Evolutionary conservation across 37 sponge, comb jelly and placozoan species (phyloP).

Genomic region (Haliclona indistincta): DNA sequence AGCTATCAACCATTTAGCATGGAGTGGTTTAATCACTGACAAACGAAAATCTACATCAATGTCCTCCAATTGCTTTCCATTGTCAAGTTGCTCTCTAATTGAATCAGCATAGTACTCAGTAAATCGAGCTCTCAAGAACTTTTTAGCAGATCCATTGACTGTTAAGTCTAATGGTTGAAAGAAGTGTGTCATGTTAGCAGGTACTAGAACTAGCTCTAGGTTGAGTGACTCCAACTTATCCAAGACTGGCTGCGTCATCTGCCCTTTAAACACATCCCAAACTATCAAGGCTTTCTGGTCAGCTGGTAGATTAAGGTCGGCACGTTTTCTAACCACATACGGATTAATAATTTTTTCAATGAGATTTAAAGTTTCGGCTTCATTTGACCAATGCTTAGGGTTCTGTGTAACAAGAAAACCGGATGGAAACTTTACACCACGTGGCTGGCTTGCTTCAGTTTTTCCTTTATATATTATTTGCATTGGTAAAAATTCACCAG

Average conservation of each 20-base stretch:
- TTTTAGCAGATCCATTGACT: conserved; percentile 43
- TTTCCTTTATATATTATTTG: conserved; percentile 53
- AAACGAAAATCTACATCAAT: conserved; percentile 29
- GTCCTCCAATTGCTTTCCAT: conserved; percentile 26
- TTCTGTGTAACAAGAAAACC: conserved; percentile 39
- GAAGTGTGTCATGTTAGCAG: conserved; percentile 42
- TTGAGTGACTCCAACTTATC: conserved; percentile 5
- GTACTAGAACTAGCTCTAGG: conserved; percentile 28
- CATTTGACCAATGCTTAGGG: conserved; percentile 53
- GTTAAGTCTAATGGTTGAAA: conserved; percentile 44
- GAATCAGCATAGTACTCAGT: conserved; percentile 21
- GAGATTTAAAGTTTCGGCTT: conserved; percentile 43
- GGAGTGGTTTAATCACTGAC: conserved; percentile 32
- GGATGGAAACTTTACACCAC: conserved; percentile 33
- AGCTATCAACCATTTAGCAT: conserved; percentile 46
- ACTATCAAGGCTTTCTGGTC: conserved; percentile 20
- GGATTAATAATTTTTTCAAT: conserved; percentile 47
- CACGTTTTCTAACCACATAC: conserved; percentile 23
- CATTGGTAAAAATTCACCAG: conserved; percentile 44
- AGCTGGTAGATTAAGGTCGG: conserved; percentile 17
- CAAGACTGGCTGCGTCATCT: conserved; percentile 30
- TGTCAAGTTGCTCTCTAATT: conserved; percentile 25
- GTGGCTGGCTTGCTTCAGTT: conserved; percentile 49
- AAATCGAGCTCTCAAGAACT: not conserved
- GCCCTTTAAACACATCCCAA: conserved; percentile 47